These are phyloP conservation scores for Chaunax sp. DNA, from an alignment of 2,797 vertebrate genomes.

Conservation along the genomic window DNA sequence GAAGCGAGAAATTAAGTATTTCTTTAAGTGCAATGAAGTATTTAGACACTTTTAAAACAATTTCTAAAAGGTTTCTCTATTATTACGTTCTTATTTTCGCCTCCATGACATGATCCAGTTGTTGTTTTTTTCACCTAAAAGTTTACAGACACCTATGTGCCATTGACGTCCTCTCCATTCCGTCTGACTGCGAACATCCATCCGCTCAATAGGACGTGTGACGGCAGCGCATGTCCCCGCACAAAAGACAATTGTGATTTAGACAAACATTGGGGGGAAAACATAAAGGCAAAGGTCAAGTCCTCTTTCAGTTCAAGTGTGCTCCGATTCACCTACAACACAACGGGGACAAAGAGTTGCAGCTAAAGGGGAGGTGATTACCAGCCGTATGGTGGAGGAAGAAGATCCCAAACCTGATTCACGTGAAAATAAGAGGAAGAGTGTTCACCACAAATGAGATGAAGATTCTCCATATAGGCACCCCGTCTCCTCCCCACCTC, in stretches of 20 bases:
- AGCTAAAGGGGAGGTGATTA: conserved; percentile 68
- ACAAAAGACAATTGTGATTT: conserved; percentile 99
- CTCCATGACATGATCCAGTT: too few species aligned
- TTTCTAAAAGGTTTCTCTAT: not conserved
- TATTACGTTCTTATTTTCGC: too few species aligned
- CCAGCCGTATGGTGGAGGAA: conserved; percentile 30
- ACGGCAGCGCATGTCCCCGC: conserved; percentile 92
- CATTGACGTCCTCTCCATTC: conserved; percentile 84
- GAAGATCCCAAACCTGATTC: conserved; percentile 57
- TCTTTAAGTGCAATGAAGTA: too few species aligned
- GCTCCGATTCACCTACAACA: conserved; percentile 95
- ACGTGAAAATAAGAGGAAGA: conserved; percentile 52
- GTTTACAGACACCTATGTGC: conserved; percentile 90
- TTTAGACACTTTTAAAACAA: not conserved
- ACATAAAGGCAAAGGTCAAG: conserved; percentile 99
- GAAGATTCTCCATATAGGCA: conserved; percentile 26
- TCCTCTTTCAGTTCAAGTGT: conserved; percentile 95
- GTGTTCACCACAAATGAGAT: conserved; percentile 39
- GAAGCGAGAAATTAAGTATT: conserved; percentile 31
- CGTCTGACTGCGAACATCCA: conserved; percentile 92
- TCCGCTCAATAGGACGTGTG: conserved; percentile 95
- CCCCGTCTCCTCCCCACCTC: not conserved
- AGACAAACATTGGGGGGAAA: conserved; percentile 95
- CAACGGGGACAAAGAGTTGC: conserved; percentile 90
- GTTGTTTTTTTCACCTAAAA: conserved; percentile 36